Evolutionary conservation across 2,888 invertebrate species (phyloP).

Genomic region (Ectemnius lituratus): DNA sequence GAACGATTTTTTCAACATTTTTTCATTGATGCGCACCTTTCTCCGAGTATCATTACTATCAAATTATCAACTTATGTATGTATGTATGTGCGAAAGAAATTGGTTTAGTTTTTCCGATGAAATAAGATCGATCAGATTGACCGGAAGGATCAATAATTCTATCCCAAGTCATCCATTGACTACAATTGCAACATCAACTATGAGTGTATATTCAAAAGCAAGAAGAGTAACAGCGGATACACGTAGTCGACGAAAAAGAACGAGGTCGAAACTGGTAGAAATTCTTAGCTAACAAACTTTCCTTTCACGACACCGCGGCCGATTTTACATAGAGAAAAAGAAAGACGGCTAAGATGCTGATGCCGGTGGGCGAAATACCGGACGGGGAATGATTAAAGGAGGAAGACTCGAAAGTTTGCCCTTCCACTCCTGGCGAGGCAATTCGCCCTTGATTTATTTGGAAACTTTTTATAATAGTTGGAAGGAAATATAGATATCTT

Average conservation of each 20-base stretch:
- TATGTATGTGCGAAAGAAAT: too few relatives aligned
- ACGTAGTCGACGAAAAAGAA: not conserved
- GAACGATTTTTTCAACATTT: too few relatives aligned
- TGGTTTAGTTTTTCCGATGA: too few relatives aligned
- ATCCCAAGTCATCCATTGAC: too few relatives aligned
- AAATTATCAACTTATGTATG: too few relatives aligned
- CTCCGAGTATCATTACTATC: too few relatives aligned
- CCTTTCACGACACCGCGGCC: not conserved
- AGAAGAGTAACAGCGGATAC: too few relatives aligned
- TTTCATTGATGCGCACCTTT: too few relatives aligned
- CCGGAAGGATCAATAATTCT: too few relatives aligned
- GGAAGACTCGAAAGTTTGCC: conserved; percentile 64
- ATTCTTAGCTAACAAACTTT: conserved; percentile 10
- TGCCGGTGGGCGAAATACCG: conserved; percentile 42
- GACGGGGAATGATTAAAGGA: conserved; percentile 58
- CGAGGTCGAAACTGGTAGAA: not conserved
- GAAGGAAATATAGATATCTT: conserved; percentile 63
- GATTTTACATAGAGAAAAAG: conserved; percentile 16
- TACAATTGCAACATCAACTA: too few relatives aligned
- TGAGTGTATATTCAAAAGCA: too few relatives aligned
- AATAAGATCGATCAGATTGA: too few relatives aligned
- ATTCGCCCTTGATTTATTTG: conserved; percentile 71
- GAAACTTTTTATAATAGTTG: conserved; percentile 70
- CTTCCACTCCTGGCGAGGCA: conserved; percentile 56
- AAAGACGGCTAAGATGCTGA: not conserved